These are phyloP conservation scores for Typhlomys cinereus DNA, from an alignment of 2,113 vertebrate species.

Conservation along the genomic window DNA sequence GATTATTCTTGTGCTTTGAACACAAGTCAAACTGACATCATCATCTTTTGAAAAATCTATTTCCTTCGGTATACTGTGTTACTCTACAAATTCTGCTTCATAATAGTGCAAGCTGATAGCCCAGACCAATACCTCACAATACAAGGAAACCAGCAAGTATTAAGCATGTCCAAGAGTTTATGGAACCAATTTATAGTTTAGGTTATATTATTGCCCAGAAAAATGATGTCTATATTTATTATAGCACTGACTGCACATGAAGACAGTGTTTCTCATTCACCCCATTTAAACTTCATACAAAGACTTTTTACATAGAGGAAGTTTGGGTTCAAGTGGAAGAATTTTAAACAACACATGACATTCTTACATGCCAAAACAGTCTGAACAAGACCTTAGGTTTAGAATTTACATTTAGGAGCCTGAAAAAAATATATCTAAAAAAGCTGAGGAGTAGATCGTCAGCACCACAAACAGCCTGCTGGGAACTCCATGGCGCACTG, in stretches of 20 bases:
- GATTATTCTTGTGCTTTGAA: not conserved
- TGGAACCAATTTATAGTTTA: not conserved
- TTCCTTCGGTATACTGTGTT: not conserved
- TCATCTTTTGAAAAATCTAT: conserved; percentile 2
- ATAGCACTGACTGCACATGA: not conserved
- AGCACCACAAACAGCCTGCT: not conserved
- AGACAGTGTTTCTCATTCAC: not conserved
- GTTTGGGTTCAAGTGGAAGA: not conserved
- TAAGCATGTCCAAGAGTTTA: not conserved
- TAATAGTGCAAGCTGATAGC: not conserved
- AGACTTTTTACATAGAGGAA: not conserved
- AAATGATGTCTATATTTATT: conserved; percentile 11
- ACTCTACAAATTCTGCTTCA: not conserved
- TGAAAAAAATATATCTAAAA: not conserved
- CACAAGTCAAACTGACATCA: conserved; percentile 4
- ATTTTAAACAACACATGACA: not conserved
- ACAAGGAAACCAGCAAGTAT: not conserved
- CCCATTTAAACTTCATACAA: not conserved
- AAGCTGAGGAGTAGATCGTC: not conserved
- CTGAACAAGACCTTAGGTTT: conserved; percentile 6
- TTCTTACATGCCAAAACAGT: not conserved
- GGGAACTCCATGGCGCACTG: not conserved
- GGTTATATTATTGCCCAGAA: not conserved
- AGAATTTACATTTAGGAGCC: not conserved
- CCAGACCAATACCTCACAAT: not conserved